phyloP scores from a whole-genome alignment of 2,113 vertebrate species.

The Brachypodius melanocephalos region DNA sequence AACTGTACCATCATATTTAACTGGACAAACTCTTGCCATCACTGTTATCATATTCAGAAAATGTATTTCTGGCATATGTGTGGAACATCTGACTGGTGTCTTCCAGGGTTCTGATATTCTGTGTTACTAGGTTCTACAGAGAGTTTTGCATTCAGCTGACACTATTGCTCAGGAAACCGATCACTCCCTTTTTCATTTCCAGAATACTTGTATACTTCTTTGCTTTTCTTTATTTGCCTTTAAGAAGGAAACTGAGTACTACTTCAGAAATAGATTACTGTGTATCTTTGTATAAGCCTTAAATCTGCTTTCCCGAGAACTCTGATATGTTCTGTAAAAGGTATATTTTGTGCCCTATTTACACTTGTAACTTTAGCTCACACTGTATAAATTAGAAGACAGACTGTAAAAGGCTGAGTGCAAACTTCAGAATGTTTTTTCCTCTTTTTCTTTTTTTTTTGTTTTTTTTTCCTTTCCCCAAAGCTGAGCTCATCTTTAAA shows the following conservation, averaged over 20 bases:
- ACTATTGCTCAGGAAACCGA: neutral
- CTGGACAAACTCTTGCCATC: neutral
- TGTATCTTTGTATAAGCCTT: neutral
- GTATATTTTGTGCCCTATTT: neutral
- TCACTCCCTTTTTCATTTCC: neutral
- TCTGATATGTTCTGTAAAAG: neutral
- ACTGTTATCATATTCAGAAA: neutral
- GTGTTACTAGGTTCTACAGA: neutral
- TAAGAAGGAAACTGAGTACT: neutral
- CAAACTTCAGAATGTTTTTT: neutral
- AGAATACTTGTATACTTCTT: neutral
- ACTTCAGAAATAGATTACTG: neutral
- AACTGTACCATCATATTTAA: neutral
- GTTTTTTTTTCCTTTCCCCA: neutral
- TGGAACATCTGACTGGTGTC: neutral
- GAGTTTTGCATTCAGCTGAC: neutral
- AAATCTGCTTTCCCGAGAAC: neutral
- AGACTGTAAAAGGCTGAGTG: neutral
- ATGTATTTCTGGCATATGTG: neutral
- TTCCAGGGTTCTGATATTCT: neutral
- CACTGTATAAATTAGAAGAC: neutral
- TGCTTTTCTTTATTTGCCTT: neutral
- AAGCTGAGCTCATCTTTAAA: conserved; percentile 8
- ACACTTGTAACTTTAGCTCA: neutral
- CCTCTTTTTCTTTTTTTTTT: neutral